Evolutionary conservation across 2,113 vertebrate genomes (phyloP), one percentile per base, ranked within the genome.

Genomic region (Fulmarus glacialis): DNA sequence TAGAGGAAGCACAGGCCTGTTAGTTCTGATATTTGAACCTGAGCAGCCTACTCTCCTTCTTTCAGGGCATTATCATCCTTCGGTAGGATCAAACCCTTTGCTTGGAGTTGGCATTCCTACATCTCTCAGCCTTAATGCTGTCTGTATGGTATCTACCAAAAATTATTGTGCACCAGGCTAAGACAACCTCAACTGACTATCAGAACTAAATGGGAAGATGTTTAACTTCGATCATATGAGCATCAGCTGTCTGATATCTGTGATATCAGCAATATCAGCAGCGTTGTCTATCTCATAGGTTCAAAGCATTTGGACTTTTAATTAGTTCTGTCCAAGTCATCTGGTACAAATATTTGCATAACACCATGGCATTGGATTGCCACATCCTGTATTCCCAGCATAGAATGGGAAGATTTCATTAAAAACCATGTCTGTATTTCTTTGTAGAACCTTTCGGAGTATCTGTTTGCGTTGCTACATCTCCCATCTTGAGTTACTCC

Each of bases 201-300:
- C 5, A 4, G 27, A 90, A 47, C 50, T 71, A 30, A 62, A 77
- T 55, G 75, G 58, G 74, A 68, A 80, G 79, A 62, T 56, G 24
- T 48, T 93, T 68, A 50, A 70, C 82, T 93, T 93, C 59, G 85
- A 70, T 94, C 79, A 12, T 81, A 66, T 23, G 53, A 77, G 29
- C 72, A 83, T 90, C 63, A 66, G 71, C 43, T 88, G 30, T 75
- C 80, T 89, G 73, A 8, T 95, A 96, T 87, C 94, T 93, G 32
- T 40, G 47, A 55, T 94, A 96, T 95, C 90, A 91, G 77, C 80
- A 86, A 34, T 89, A 89, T 95, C 91, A 97, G 85, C 92, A 93
- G 21, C 34, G 67, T 53, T 89, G 74, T 79, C 62, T 96, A 18
- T 96, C 79, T 95, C 13, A 0, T 24, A 20, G 32, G 71, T 93